Base-by-base conservation (phyloP, 2,113 vertebrate genomes). In the Anarrhichthys ocellatus region DNA sequence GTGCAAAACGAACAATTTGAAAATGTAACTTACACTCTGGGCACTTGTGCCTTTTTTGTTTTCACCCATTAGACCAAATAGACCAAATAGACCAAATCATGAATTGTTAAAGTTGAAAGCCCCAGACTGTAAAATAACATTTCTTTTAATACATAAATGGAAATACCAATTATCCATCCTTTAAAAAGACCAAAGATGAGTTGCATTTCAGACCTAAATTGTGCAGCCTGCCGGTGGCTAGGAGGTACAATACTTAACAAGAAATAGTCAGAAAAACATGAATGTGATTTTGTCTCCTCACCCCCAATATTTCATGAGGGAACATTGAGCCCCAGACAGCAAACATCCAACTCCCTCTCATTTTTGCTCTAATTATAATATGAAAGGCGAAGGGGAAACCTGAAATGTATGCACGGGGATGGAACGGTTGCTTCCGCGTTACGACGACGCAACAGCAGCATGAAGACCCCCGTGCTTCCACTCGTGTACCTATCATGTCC, bases 401-500 rank as follows among this genome's bases (percentile, higher is more conserved):
- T 79, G 74, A 65, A 22, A 40, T 44, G 75, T 73, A 62, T 73
- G 62, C 74, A 59, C 71, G 48, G 29, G 70, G 81, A 74, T 78
- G 44, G 64, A 87, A 72, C 71, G 44, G 44, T 59, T 84, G 71
- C 87, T 83, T 84, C 80, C 13, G 4, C 78, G 76, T 82, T 83
- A 38, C 77, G 56, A 52, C 76, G 80, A 87, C 81, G 86, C 83
- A 80, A 59, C 62, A 81, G 73, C 83, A 48, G 73, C 78, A 88
- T 22, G 81, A 83, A 77, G 87, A 85, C 75, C 85, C 87, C 68
- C 82, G 72, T 73, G 88, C 89, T 75, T 85, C 56, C 38, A 50
- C 90, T 89, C 91, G 82, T 93, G 94, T 93, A 92, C 92, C 91
- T 81, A 93, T 95, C 93, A 92, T 92, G 94, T 95, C 89, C 93